Percentiles rank a stretch among this genome's conserved stretches.
phyloP scores from a whole-genome alignment of 2,113 vertebrate species.

The Anser brachyrhynchus region DNA sequence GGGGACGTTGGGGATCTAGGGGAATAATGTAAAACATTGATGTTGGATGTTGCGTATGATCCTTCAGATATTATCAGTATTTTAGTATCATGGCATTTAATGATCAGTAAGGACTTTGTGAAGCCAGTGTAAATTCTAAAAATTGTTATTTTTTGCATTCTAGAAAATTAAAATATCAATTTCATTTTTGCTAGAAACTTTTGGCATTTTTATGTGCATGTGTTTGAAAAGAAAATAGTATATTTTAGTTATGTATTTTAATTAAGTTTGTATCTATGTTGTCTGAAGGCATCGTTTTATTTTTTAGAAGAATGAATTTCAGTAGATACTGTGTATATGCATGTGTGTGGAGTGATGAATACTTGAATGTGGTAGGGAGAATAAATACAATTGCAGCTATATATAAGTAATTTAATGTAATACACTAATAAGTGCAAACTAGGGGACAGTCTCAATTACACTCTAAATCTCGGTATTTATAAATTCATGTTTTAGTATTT shows the following conservation, averaged over 20 bases:
- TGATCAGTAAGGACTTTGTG: not conserved
- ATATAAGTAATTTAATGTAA: not conserved
- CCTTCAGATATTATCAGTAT: not conserved
- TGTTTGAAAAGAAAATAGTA: not conserved
- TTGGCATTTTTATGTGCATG: not conserved
- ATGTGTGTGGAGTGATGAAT: not conserved
- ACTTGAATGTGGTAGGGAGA: not conserved
- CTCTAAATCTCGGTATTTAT: not conserved
- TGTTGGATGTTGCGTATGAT: not conserved
- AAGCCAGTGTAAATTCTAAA: not conserved
- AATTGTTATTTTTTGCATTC: not conserved
- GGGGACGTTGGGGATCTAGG: not conserved
- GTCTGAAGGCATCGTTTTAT: not conserved
- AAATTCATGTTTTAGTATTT: not conserved
- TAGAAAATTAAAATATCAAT: not conserved
- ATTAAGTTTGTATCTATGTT: not conserved
- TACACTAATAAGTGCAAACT: not conserved
- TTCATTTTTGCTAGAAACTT: not conserved
- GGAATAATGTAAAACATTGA: accelerated
- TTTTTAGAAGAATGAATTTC: not conserved
- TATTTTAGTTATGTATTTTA: not conserved
- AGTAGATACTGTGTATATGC: too few species aligned
- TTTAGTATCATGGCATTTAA: not conserved
- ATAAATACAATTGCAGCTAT: not conserved
- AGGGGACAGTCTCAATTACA: not conserved